Base-by-base conservation (phyloP, 2,113 vertebrate species). In the Fukomys damarensis region DNA sequence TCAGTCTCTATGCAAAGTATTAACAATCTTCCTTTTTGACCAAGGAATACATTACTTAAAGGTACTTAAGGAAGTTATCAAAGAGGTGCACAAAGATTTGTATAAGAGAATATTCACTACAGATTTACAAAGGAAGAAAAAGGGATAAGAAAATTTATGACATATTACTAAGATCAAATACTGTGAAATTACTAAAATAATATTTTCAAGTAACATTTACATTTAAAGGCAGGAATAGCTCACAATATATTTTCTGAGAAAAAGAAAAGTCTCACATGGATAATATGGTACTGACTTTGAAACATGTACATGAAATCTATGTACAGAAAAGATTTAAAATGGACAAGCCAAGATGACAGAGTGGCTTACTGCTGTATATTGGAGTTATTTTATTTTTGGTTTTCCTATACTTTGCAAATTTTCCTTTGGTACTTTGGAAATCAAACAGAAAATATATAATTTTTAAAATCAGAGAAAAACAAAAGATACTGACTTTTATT, bases 211-310 rank as follows among this genome's bases (percentile, higher is more conserved):
- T 76, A 82, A 61, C 70, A 79, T 66, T 92, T 86, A 70, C 58
- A 74, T 68, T 92, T 86, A 90, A 94, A 92, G 72, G 52, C 32
- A 97, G 61, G n/a, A 91, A 83, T 79, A 93, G 56, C 30, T 94
- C 52, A 79, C 16, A 96, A 82, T 59, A 56, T 88, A 52, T 58
- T 82, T 94, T n/a, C 56, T 52, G 16, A 38, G 56, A 94, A 54
- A 91, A 85, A 49, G 54, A 65, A 59, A 89, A 94, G 28, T 66
- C 80, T 26, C 54, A 80, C 2, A 12, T 43, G 70, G 80, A 63
- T 35, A 85, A 63, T 28, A 58, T 63, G 28, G 46, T 43, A 80
- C 54, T 35, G 38, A 74, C 35, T 95, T 58, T 96, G 30, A 92
- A 79, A 54, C 3, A 61, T 68, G 2, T 92, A 46, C 70, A 92